phyloP scores from a whole-genome alignment of 2,888 invertebrate species.

The Nowickia ferox region DNA sequence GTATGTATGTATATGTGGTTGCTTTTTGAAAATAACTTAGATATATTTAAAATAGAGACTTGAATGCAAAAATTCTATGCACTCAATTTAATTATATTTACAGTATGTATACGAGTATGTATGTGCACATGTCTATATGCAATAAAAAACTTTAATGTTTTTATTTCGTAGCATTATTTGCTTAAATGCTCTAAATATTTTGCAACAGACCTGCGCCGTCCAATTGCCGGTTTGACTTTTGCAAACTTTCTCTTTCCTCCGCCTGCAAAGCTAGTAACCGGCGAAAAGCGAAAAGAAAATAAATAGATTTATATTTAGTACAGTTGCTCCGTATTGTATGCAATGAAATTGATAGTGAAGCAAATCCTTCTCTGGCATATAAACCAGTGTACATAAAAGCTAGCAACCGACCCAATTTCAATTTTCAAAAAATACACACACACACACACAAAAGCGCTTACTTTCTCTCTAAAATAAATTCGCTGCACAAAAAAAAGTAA shows the following conservation, averaged over 20 bases:
- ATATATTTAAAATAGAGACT: too few relatives aligned
- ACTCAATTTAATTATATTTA: neutral
- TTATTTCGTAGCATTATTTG: neutral
- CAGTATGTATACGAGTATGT: neutral
- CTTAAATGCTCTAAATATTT: neutral
- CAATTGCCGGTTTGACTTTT: conserved; percentile 45
- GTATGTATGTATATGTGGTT: too few relatives aligned
- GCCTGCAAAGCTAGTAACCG: conserved; percentile 42
- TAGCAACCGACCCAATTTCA: conserved; percentile 60
- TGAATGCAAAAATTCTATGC: neutral
- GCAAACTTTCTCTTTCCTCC: conserved; percentile 12
- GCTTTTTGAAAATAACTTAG: too few relatives aligned
- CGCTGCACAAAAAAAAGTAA: neutral
- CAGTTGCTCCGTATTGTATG: conserved; percentile 68
- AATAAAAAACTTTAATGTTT: neutral
- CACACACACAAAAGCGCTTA: neutral
- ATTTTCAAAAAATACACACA: neutral
- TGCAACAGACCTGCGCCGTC: conserved; percentile 53
- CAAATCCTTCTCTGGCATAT: conserved; percentile 27
- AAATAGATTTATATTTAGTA: conserved; percentile 60
- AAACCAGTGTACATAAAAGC: neutral
- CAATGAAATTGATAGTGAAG: conserved; percentile 49
- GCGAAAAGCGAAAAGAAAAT: conserved; percentile 43
- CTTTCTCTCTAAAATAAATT: conserved; percentile 26
- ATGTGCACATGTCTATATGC: neutral